These are phyloP conservation scores for Virgularia gustaviana DNA, from an alignment of 92 coral and sea anemone species.

Conservation along the genomic window DNA sequence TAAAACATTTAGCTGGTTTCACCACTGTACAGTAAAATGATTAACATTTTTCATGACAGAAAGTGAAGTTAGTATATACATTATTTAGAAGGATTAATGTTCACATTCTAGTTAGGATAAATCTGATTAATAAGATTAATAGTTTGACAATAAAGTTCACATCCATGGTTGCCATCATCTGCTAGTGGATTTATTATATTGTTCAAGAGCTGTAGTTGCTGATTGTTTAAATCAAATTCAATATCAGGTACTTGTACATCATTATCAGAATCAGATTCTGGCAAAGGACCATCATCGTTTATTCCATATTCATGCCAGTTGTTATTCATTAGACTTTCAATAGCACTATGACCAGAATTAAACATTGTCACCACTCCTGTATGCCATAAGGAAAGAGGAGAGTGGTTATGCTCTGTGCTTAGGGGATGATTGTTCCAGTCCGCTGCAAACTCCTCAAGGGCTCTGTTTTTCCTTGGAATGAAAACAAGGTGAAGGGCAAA, in stretches of 20 bases:
- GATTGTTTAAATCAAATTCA: not conserved
- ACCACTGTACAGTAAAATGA: no score
- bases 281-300: slow-evolving; percentile 4
- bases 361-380: not conserved
- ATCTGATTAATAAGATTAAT: slow-evolving; percentile 8
- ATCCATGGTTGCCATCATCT: slow-evolving; percentile 21
- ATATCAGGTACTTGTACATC: slow-evolving; percentile 1
- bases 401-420: slow-evolving; percentile 8
- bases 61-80: no score
- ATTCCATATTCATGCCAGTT: slow-evolving; percentile 15
- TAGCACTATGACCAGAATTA: slow-evolving; percentile 9
- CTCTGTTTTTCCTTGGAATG: slow-evolving; percentile 10
- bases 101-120: not conserved
- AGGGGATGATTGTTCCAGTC: slow-evolving; percentile 19
- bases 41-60: no score
- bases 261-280: not conserved
- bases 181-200: slow-evolving; percentile 9
- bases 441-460: slow-evolving; percentile 9
- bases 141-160: slow-evolving; percentile 24
- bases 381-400: slow-evolving; percentile 14
- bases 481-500: slow-evolving; percentile 9
- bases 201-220: slow-evolving; percentile 14
- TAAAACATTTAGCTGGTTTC: no score
- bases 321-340: slow-evolving; percentile 7
- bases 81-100: not conserved